These are phyloP conservation scores for Antheraea yamamai DNA, from an alignment of 2,888 invertebrate genomes.

Conservation along the genomic window DNA sequence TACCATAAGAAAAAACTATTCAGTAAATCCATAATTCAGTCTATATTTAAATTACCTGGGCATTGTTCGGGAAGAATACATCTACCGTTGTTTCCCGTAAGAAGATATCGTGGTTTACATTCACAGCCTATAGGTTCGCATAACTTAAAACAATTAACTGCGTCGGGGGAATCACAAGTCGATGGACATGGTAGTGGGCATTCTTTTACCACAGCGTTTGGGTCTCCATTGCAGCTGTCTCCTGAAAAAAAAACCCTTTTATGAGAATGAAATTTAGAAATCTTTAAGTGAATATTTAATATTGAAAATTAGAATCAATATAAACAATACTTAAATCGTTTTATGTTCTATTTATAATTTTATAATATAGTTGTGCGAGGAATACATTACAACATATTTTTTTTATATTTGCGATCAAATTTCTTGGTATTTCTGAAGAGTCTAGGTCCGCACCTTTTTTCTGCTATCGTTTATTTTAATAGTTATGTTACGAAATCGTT, in stretches of 20 bases:
- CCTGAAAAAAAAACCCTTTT: conserved; percentile 23
- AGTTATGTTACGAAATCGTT: too few species aligned
- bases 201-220: conserved; percentile 38
- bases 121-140: conserved; percentile 44
- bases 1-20: too few species aligned
- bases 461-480: too few species aligned
- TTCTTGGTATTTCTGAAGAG: too few species aligned
- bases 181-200: conserved; percentile 47
- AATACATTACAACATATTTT: too few species aligned
- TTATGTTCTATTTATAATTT: background rate
- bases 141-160: conserved; percentile 35
- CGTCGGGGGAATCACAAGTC: conserved; percentile 42
- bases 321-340: background rate
- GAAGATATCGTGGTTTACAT: conserved; percentile 45
- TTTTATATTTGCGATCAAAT: too few species aligned
- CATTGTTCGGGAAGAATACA: conserved; percentile 47
- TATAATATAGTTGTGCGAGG: background rate
- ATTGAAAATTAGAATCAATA: background rate
- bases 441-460: too few species aligned
- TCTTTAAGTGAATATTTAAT: background rate
- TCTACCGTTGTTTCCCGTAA: conserved; percentile 32
- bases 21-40: too few species aligned
- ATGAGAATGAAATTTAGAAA: background rate
- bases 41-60: conserved; percentile 37
- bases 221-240: conserved; percentile 44